Percentiles rank a stretch among this genome's conserved stretches.
These are phyloP conservation scores for Trinorchestia longiramus DNA, from an alignment of 1,140 invertebrate genomes.

Conservation along the genomic window DNA sequence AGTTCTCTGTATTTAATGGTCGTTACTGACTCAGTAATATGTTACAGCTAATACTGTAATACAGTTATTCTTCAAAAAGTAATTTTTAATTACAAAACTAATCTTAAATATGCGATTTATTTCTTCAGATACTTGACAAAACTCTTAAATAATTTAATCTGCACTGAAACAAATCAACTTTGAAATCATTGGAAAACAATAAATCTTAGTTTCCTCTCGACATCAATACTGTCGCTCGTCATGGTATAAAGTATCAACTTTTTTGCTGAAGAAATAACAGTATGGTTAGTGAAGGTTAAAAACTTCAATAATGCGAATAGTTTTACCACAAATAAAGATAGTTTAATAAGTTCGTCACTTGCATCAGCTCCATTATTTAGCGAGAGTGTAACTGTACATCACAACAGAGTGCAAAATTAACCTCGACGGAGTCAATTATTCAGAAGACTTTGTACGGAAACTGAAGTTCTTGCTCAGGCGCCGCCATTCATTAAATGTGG, in stretches of 20 bases:
- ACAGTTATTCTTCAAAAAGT: background rate
- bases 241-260: background rate
- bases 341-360: background rate
- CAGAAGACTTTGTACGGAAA: background rate
- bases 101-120: background rate
- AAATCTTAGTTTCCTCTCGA: background rate
- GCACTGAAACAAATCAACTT: background rate
- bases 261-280: background rate
- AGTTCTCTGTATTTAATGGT: background rate
- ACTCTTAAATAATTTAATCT: background rate
- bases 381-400: background rate
- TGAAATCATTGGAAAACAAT: background rate
- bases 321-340: background rate
- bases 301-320: background rate
- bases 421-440: slow-evolving; percentile 11
- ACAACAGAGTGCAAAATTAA: slow-evolving; percentile 20
- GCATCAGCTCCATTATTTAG: background rate
- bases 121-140: background rate
- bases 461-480: slow-evolving; percentile 1
- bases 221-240: background rate
- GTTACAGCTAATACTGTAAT: background rate
- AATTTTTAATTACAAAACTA: background rate
- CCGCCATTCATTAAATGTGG: slow-evolving; percentile 39
- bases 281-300: background rate
- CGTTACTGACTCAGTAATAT: background rate